phyloP scores from a whole-genome alignment of 2,888 invertebrate species.

The Nymphalis c-album region DNA sequence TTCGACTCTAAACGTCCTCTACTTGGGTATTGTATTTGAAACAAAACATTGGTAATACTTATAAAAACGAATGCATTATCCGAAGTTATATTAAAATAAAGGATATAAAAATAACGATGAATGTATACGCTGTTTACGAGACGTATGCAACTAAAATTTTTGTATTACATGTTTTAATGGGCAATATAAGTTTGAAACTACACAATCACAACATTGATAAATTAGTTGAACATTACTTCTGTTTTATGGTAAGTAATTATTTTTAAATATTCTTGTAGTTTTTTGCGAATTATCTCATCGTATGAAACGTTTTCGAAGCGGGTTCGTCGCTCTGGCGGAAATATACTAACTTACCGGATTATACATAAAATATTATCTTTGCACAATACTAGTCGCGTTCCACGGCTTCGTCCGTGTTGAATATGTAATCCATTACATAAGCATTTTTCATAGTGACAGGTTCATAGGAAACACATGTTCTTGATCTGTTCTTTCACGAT shows the following conservation, averaged over 20 bases:
- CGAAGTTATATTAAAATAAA: background rate
- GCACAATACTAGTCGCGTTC: too few relatives aligned
- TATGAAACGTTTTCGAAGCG: background rate
- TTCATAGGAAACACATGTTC: too few relatives aligned
- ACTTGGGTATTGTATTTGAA: background rate
- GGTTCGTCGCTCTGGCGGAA: slow-evolving; percentile 1
- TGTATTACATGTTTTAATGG: too few relatives aligned
- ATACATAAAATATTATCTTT: background rate
- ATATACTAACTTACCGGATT: background rate
- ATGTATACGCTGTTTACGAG: too few relatives aligned
- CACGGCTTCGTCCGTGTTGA: too few relatives aligned
- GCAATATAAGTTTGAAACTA: background rate
- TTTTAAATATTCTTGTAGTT: background rate
- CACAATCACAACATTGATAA: background rate
- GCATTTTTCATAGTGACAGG: too few relatives aligned
- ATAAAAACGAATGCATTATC: background rate
- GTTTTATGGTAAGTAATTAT: too few relatives aligned
- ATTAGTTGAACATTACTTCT: too few relatives aligned
- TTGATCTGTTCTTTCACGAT: too few relatives aligned
- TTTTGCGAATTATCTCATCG: background rate
- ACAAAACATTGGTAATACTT: background rate
- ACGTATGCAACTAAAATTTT: too few relatives aligned
- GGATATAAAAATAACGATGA: background rate
- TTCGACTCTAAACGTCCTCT: background rate
- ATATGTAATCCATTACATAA: too few relatives aligned